A percentile compares a stretch with the other conserved stretches of the same genome.
These are phyloP conservation scores for Notiomystis cincta DNA, from an alignment of 2,113 vertebrate species.

Conservation along the genomic window DNA sequence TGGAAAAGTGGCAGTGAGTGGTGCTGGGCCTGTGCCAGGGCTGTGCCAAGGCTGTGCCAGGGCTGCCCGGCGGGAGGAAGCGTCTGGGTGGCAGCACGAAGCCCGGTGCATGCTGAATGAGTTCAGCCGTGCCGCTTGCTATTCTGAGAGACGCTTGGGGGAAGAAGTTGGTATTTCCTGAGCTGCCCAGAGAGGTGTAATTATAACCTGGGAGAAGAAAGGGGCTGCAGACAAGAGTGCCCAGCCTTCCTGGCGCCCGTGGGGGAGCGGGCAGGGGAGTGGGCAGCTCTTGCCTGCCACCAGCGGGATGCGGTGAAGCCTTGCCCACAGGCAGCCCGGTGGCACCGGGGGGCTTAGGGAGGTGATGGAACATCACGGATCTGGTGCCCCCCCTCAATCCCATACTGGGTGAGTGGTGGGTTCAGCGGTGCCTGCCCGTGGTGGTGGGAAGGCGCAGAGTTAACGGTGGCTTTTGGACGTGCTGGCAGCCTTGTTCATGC, in stretches of 20 bases:
- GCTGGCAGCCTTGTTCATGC: slow-evolving; percentile 39
- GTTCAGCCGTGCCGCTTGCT: neutral
- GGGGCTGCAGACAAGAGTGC: slow-evolving; percentile 3
- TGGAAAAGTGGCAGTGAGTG: neutral
- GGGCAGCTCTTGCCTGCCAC: neutral
- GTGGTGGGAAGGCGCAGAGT: neutral
- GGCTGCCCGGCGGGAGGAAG: slow-evolving; percentile 3
- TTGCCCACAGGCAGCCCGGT: neutral
- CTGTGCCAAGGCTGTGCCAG: neutral
- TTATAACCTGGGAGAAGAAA: slow-evolving; percentile 56
- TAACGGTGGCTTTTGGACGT: neutral
- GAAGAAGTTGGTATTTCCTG: slow-evolving; percentile 53
- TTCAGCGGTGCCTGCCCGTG: rapidly evolving
- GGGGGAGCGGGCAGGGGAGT: neutral
- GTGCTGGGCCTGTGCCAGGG: neutral
- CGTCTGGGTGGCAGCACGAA: slow-evolving; percentile 19
- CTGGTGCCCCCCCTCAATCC: too few species aligned
- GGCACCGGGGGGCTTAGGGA: too few species aligned
- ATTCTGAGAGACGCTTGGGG: slow-evolving; percentile 47
- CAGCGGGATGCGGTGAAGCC: neutral
- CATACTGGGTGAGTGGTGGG: rapidly evolving
- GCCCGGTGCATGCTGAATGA: slow-evolving; percentile 28
- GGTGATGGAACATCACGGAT: neutral
- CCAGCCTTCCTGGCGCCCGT: slow-evolving; percentile 8
- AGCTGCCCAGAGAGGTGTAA: slow-evolving; percentile 34